phyloP scores from a whole-genome alignment of 2,888 invertebrate genomes.

The Priocnemis perturbator region DNA sequence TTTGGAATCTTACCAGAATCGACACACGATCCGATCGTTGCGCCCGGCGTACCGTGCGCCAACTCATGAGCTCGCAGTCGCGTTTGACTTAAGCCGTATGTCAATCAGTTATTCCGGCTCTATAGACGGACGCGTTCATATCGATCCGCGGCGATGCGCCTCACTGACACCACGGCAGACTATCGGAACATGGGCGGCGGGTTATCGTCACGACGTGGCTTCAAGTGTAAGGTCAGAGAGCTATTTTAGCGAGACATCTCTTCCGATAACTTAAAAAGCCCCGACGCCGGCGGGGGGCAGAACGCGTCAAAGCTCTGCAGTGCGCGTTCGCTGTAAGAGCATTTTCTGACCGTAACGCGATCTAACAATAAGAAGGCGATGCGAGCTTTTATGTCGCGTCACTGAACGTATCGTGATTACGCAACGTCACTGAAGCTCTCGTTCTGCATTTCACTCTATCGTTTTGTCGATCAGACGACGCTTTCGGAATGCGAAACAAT shows the following conservation, averaged over 20 bases:
- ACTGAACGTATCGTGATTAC: too few relatives aligned
- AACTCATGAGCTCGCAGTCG: background rate
- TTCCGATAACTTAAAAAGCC: conserved; percentile 17
- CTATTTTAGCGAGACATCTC: conserved; percentile 38
- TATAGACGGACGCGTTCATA: conserved; percentile 1
- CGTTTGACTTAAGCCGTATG: background rate
- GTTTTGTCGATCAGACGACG: too few relatives aligned
- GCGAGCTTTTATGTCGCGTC: too few relatives aligned
- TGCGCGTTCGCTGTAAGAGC: background rate
- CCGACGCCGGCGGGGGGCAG: background rate
- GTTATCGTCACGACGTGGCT: conserved; percentile 45
- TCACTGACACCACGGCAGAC: conserved; percentile 1
- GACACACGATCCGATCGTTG: too few relatives aligned
- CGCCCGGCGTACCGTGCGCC: background rate
- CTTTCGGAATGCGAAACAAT: too few relatives aligned
- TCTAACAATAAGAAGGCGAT: too few relatives aligned
- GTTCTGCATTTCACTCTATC: too few relatives aligned
- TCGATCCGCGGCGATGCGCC: conserved; percentile 26
- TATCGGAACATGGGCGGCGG: conserved; percentile 19
- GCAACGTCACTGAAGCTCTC: too few relatives aligned
- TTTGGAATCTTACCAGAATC: too few relatives aligned
- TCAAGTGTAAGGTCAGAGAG: conserved; percentile 47
- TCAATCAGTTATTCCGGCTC: conserved; percentile 16
- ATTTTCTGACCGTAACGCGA: background rate
- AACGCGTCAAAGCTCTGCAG: background rate